Evolutionary conservation across 2,113 vertebrate species (phyloP), one percentile per base, ranked within the genome.

Genomic region (Odocoileus virginianus): DNA sequence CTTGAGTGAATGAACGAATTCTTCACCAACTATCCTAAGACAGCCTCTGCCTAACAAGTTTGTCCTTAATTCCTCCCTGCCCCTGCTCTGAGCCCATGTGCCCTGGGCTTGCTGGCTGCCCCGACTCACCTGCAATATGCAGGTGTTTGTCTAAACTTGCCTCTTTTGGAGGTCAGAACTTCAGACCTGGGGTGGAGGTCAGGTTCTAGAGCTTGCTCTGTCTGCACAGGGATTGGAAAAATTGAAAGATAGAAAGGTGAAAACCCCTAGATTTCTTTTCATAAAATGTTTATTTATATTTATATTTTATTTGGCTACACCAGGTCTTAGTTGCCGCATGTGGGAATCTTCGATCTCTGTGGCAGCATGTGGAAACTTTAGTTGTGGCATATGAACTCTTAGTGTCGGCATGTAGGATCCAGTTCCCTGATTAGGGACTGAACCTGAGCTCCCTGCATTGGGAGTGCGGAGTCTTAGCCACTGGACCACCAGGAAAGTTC

Each of bases 41-140:
- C 17, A 78, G 33, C 47, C 15, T 19, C 27, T 36, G 11, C 84
- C 61, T 43, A 47, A 58, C 25, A 61, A 52, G 11, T 81, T 52
- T 85, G 58, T 61, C 89, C n/a, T 85, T 33, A 21, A 43, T 87
- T 55, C 55, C n/a, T 60, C 47, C 33, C 28, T 23, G 33, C 6
- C 19, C 2, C 57, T 13, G 2, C 45, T 60, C 7, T 43, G 52
- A 94, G 58, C 25, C 33, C 95, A 21, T 0, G 0, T 67, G 43
- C 15, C 30, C 52, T 7, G 54, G 76, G 36, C 64, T 82, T 10
- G 19, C 79, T 27, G 21, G 19, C 45, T 36, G 2, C 21, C 25
- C 0, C 0, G 17, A 10, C 40, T 78, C 71, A 43, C 33, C 83
- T 47, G 54, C 5, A 27, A 28, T 1, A 2, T 14, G 2, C 23